These are phyloP conservation scores for Aegotheles bennettii DNA, from an alignment of 2,113 vertebrate genomes.

Conservation along the genomic window DNA sequence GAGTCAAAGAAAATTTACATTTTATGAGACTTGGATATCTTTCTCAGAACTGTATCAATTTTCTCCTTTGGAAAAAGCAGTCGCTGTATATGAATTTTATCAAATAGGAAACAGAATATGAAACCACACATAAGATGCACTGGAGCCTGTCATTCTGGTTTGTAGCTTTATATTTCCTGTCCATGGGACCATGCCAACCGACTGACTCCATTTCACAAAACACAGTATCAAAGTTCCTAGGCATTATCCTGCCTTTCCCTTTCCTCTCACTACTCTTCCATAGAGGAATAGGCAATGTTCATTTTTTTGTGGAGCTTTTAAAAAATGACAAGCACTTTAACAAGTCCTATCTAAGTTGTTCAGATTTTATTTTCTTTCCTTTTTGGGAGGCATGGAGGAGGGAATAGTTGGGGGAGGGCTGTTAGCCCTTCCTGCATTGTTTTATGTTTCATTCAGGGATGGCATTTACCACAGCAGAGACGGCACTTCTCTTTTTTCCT, in stretches of 20 bases:
- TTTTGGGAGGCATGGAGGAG: not conserved
- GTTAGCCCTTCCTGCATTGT: not conserved
- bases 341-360: not conserved
- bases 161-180: not conserved
- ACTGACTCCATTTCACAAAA: not conserved
- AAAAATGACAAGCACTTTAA: not conserved
- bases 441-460: not conserved
- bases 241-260: not conserved
- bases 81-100: not conserved
- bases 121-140: not conserved
- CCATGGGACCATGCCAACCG: not conserved
- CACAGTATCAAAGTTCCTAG: not conserved
- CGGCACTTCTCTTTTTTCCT: not conserved
- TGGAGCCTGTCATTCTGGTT: not conserved
- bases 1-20: not conserved
- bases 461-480: not conserved
- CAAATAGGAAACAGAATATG: not conserved
- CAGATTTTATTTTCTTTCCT: not conserved
- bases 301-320: not conserved
- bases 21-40: not conserved
- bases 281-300: not conserved
- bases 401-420: not conserved
- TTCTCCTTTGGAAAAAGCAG: not conserved
- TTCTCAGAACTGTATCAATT: not conserved
- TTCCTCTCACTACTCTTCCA: not conserved